Base-by-base conservation (phyloP, 2,797 vertebrate genomes). In the Hephaestus fuliginosus region DNA sequence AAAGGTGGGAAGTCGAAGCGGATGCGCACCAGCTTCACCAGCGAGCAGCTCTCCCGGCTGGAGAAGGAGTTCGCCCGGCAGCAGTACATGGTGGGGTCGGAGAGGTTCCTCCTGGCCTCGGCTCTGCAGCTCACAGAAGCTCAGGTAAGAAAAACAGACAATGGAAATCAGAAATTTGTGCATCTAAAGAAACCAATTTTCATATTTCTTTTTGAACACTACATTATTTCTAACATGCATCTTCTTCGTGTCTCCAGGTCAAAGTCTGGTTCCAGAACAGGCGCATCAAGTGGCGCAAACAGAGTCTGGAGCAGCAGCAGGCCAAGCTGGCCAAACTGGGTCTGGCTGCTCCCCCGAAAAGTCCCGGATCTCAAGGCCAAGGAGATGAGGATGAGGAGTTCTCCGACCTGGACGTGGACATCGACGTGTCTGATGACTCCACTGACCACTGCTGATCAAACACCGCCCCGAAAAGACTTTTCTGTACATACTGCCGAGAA, bases 181-280 rank as follows among this genome's bases (percentile, higher is more conserved):
- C 17, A 4, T 44, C 15, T 9, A 10, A 46, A 55, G 1, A 53
- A 2, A 49, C 20, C 6, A 5, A 10, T 28, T 9, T 36, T 1
- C 25, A 25, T 25, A 25, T 25, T 33, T 33, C 30, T 33, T 33
- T 33, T 33, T 33, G 30, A 33, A 33, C 30, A 33, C 1, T 25
- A 0, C 18, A 8, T 0, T 7, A 0, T 5, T 18, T 81, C 53
- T 86, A 65, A 88, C 0, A 0, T 0, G 5, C 1, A 1, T 36
- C 8, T 43, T 25, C 9, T 56, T 68, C 72, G 5, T 43, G 3
- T 80, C 61, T 78, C 2, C 81, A 97, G 96, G 96, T 97, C 43
- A 96, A 97, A 89, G 96, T 97, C 2, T 97, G 96, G 96, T 96
- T 97, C 91, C 97, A 97, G 81, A 97, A 97, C 90, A 86, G 95